Percentiles rank a stretch among this genome's conserved stretches.
Evolutionary conservation across 1,140 invertebrate species (phyloP).

Genomic region (Oryzaephilus surinamensis): DNA sequence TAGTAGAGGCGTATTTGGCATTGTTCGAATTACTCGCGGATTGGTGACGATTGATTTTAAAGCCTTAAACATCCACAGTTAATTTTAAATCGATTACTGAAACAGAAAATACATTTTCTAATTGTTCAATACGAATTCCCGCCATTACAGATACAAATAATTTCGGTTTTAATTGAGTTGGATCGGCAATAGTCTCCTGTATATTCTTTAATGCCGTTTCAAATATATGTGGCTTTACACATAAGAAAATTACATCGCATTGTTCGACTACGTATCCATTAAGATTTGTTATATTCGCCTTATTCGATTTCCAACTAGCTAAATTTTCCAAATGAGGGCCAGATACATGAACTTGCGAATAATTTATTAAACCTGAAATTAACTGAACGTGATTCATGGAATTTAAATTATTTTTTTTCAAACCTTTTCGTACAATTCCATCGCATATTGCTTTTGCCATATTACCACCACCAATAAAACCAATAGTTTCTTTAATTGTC

Average conservation of each 20-base stretch:
- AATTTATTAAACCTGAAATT: conserved; percentile 38
- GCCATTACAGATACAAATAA: conserved; percentile 70
- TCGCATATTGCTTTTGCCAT: conserved; percentile 84
- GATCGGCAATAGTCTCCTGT: conserved; percentile 23
- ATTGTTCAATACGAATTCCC: conserved; percentile 56
- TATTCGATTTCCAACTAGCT: conserved; percentile 50
- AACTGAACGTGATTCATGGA: background rate
- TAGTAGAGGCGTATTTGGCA: conserved; percentile 88
- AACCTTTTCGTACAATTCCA: conserved; percentile 60
- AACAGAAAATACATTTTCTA: conserved; percentile 56
- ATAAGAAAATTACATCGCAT: conserved; percentile 69
- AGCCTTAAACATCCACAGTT: conserved; percentile 5
- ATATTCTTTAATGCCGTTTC: conserved; percentile 44
- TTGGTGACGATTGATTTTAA: conserved; percentile 35
- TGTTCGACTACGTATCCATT: conserved; percentile 53
- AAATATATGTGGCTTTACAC: conserved; percentile 77
- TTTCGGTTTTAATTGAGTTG: conserved; percentile 37
- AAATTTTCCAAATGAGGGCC: conserved; percentile 55
- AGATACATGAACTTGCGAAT: conserved; percentile 54
- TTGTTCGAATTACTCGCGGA: conserved; percentile 66
- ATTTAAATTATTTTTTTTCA: background rate
- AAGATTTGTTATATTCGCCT: conserved; percentile 46
- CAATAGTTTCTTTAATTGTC: conserved; percentile 42
- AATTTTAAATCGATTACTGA: background rate
- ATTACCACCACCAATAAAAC: conserved; percentile 90